phyloP scores from a whole-genome alignment of 2,797 vertebrate genomes.

The Anabas testudineus region DNA sequence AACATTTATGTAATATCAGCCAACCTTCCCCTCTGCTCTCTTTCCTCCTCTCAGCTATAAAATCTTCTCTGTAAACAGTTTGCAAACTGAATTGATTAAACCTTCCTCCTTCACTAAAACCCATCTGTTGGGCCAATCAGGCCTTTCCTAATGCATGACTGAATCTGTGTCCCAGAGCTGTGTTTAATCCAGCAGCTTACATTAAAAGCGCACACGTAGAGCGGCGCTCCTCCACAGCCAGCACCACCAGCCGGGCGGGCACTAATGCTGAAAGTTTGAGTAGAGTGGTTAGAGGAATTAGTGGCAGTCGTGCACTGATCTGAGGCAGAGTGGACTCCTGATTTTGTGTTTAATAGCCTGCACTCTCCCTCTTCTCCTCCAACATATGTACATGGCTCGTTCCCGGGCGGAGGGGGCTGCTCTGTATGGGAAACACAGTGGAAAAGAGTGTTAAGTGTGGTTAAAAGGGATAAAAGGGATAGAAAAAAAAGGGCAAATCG shows the following conservation, averaged over 20 bases:
- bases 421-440: constrained; percentile 66
- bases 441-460: constrained; percentile 75
- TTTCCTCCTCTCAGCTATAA: constrained; percentile 23
- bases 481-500: constrained; percentile 47
- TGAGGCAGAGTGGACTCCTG: constrained; percentile 52
- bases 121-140: constrained; percentile 66
- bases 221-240: constrained; percentile 30
- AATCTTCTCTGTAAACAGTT: constrained; percentile 44
- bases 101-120: constrained; percentile 50
- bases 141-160: constrained; percentile 50
- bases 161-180: constrained; percentile 53
- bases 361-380: constrained; percentile 9
- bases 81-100: constrained; percentile 68
- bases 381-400: constrained; percentile 36
- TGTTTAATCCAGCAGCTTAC: constrained; percentile 67
- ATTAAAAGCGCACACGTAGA: constrained; percentile 51
- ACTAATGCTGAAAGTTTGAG: constrained; percentile 45
- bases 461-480: constrained; percentile 64
- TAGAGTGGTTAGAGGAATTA: constrained; percentile 65
- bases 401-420: constrained; percentile 10
- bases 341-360: constrained; percentile 63
- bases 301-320: constrained; percentile 45
- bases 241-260: constrained; percentile 25
- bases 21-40: constrained; percentile 21
- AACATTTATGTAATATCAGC: constrained; percentile 65